A percentile compares a stretch with the other conserved stretches of the same genome.
phyloP scores from a whole-genome alignment of 2,113 vertebrate species.

The Columba livia region DNA sequence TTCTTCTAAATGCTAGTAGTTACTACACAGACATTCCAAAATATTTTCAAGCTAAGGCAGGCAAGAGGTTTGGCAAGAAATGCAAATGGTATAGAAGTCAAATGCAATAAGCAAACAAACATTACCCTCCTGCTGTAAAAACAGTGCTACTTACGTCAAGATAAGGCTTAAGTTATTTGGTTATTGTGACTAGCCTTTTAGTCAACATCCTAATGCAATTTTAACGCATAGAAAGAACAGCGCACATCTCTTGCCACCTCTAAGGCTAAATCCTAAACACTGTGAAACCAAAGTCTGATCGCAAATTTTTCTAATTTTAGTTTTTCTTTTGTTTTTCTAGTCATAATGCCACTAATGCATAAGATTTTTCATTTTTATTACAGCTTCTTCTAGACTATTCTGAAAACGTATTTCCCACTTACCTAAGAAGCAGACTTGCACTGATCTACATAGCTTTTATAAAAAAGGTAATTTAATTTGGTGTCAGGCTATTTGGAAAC shows the following conservation, averaged over 20 bases:
- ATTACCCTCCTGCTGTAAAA: not conserved
- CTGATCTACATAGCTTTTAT: conserved; percentile 9
- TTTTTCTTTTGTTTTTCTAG: not conserved
- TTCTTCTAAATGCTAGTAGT: not conserved
- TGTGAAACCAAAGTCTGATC: not conserved
- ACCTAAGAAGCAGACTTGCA: not conserved
- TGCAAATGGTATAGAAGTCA: not conserved
- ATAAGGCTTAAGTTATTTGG: not conserved
- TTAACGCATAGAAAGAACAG: not conserved
- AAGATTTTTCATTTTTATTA: conserved; percentile 19
- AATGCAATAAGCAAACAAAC: not conserved
- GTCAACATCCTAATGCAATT: not conserved
- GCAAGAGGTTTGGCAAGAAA: not conserved
- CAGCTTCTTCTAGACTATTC: not conserved
- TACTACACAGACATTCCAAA: not conserved
- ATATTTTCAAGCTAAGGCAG: not conserved
- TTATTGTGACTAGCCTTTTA: not conserved
- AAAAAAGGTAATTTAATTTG: conserved; percentile 31
- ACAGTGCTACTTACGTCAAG: not conserved
- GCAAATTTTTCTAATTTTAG: not conserved
- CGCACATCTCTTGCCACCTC: not conserved
- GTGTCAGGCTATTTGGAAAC: conserved; percentile 50
- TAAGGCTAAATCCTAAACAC: not conserved
- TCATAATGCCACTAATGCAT: not conserved
- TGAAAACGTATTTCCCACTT: conserved; percentile 28